These are phyloP conservation scores for Panthera tigris DNA, from an alignment of 2,113 vertebrate species.

Conservation along the genomic window DNA sequence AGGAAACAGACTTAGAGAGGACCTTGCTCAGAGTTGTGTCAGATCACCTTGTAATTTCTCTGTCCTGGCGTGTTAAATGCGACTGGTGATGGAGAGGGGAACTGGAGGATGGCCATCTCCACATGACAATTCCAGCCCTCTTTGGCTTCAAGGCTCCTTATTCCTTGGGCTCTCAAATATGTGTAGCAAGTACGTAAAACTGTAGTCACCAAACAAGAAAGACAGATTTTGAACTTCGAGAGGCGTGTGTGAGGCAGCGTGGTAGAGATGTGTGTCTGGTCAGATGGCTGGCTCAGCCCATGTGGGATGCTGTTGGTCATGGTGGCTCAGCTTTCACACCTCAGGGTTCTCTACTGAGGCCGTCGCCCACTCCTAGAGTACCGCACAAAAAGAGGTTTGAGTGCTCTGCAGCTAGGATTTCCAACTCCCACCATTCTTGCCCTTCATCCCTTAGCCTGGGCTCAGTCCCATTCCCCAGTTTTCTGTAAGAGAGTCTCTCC, in stretches of 20 bases:
- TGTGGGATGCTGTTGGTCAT: neutral
- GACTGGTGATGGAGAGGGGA: neutral
- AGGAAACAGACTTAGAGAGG: neutral
- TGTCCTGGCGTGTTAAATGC: neutral
- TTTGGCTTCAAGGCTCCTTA: neutral
- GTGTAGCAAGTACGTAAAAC: neutral
- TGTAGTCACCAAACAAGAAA: neutral
- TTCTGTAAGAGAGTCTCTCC: neutral
- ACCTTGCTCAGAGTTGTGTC: neutral
- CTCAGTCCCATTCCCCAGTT: neutral
- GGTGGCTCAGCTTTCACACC: neutral
- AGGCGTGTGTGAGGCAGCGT: neutral
- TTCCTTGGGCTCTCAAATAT: neutral
- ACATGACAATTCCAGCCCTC: neutral
- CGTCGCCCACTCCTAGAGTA: neutral
- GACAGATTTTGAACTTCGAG: neutral
- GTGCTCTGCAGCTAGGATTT: neutral
- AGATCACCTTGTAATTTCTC: neutral
- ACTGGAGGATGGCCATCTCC: neutral
- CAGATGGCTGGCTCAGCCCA: neutral
- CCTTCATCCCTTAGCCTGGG: neutral
- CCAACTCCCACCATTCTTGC: neutral
- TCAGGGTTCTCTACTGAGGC: neutral
- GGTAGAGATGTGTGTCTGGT: neutral
- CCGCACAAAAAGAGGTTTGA: neutral